Conservation (phyloP, 2,797 vertebrate genomes). For the Austrolebias charrua region DNA sequence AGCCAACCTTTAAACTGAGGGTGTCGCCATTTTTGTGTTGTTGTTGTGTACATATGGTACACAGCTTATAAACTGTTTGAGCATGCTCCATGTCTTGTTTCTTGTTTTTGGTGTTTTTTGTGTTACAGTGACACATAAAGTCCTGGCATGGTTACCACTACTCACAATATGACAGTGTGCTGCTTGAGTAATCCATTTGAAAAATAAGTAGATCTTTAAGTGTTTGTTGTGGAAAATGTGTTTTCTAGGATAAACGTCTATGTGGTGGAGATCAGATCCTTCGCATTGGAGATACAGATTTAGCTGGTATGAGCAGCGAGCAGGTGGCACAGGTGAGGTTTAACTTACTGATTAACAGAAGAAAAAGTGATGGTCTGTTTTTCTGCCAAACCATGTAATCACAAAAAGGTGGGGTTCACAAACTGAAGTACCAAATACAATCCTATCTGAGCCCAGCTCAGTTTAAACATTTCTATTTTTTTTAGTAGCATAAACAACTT, state of each 20-base stretch:
- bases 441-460: too few species aligned
- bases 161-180: neutral
- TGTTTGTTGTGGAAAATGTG: neutral
- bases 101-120: too few species aligned
- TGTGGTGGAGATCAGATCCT: constrained; percentile 90
- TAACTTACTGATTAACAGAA: neutral
- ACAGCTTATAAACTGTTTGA: too few species aligned
- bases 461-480: too few species aligned
- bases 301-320: constrained; percentile 90
- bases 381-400: neutral
- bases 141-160: neutral
- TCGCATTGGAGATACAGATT: constrained; percentile 89
- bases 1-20: too few species aligned
- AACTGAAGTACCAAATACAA: neutral
- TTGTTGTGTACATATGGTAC: too few species aligned
- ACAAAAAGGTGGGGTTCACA: neutral
- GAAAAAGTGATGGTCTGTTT: neutral
- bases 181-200: neutral
- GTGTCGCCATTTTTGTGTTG: too few species aligned
- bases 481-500: too few species aligned
- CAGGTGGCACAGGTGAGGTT: constrained; percentile 86
- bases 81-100: too few species aligned
- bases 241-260: constrained; percentile 85
- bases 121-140: too few species aligned
- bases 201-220: neutral